Evolutionary conservation across 1,140 invertebrate genomes (phyloP), one percentile per base, ranked within the genome.

Genomic region (Drosophila tsacasi): DNA sequence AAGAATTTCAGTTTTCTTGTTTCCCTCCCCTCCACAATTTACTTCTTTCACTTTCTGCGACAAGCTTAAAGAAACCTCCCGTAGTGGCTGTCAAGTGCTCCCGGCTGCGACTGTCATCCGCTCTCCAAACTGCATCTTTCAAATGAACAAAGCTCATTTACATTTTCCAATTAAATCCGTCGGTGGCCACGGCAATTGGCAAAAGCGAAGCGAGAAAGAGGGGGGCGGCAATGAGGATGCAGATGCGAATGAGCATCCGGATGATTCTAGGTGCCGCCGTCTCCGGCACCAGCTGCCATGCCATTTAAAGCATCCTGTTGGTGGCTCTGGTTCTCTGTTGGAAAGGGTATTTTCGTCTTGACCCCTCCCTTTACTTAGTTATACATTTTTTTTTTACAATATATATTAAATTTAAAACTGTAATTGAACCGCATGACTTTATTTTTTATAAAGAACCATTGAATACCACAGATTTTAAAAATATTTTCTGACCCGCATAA

Each of bases 111-210:
- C 67, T 73, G 69, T 72, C 76, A 77, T 78, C 64, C 76, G 55
- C 66, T 40, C 39, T 39, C 75, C 54, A 81, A 60, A 89, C 81
- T 89, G 84, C 84, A 89, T 87, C 84, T 89, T 87, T 89, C 84
- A 89, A 89, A 89, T 89, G 85, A 89, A 89, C 84, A 89, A 89
- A 89, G 84, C 84, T 89, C 84, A 89, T 89, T 89, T 89, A 90
- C 84, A 89, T 89, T 89, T 89, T 89, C 84, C 84, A 89, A 89
- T 89, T 89, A 89, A 89, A 89, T 89, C 85, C 84, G 78, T 74
- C 83, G 86, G 72, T 39, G 84, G 66, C 64, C 71, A 67, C 35
- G 69, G 69, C 69, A 73, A 73, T 73, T 73, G 69, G 69, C 69
- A 72, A 60, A 73, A 73, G 47, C 35, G 54, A 39, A 71, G 25